Evolutionary conservation across 1,140 invertebrate genomes (phyloP), one percentile per base, ranked within the genome.

Genomic region (Neelides sp.): DNA sequence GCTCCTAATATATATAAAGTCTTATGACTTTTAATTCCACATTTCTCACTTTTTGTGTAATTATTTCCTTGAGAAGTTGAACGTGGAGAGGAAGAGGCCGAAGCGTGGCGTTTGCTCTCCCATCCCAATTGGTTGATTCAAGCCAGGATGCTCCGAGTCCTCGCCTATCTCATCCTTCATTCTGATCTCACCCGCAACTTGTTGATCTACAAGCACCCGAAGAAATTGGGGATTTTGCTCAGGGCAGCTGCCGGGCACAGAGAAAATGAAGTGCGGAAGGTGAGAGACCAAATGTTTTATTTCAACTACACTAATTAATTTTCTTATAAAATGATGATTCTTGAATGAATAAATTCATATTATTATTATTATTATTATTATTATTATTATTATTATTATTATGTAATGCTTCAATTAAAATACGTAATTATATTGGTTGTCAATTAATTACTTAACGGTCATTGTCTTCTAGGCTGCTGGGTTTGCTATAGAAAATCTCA

Each of bases 21-120:
- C n/a, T 4, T 20, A 30, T 17, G 7, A 46, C 20, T 13, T 7
- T 36, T 4, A 4, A 48, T 36, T 37, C 17, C 15, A 32, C n/a
- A 22, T 28, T 8, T 39, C 8, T 4, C 20, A 40, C n/a, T 24
- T 62, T 64, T 42, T 55, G 54, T 56, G 24, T 56, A 32, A 27
- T 17, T 27, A 20, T 48, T 36, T 46, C 5, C 56, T 51, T 19
- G 4, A 57, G 54, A 52, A n/a, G 36, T 37, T 10, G 56, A 57
- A 58, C 61, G 61, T 26, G 57, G 50, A 45, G 41, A 48, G 7
- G 43, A 61, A 4, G 70, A 80, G 17, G 72, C 22, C 1, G 54
- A 48, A 23, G 22, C 84, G 35, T 64, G 70, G 10, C 67, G 66
- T 37, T 68, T 84, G 13, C 63, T 85, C 19, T 71, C 73, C 51